Evolutionary conservation across 2,113 vertebrate species (phyloP).

Genomic region (Coregonus clupeaformis): DNA sequence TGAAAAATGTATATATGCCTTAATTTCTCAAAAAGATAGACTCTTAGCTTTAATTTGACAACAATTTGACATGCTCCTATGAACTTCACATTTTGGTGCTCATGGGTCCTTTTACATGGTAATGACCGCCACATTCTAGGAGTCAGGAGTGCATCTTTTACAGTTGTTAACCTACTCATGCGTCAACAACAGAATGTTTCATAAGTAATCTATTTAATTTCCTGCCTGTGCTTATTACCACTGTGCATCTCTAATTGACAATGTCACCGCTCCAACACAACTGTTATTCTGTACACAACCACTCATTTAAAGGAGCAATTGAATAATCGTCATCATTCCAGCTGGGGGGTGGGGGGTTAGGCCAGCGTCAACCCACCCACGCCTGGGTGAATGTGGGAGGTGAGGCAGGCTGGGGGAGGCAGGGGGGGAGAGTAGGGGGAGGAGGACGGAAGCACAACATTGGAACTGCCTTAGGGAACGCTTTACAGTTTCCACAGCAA

Average conservation of each 20-base stretch:
- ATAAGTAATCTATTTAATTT: too few species aligned
- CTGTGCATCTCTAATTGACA: not conserved
- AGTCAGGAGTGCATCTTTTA: too few species aligned
- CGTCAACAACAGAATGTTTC: too few species aligned
- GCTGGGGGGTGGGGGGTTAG: not conserved
- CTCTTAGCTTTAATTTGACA: too few species aligned
- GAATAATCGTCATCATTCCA: not conserved
- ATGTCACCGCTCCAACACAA: constrained; percentile 6
- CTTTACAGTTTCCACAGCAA: constrained; percentile 71
- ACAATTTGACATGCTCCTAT: too few species aligned
- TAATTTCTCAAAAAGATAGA: too few species aligned
- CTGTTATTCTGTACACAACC: constrained; percentile 32
- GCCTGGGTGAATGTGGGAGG: constrained; percentile 7
- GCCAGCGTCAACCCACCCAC: not conserved
- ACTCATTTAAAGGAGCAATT: constrained; percentile 10
- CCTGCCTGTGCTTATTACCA: not conserved
- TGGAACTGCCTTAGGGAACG: constrained; percentile 42
- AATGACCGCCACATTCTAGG: too few species aligned
- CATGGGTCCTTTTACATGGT: too few species aligned
- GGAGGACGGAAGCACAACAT: constrained; percentile 38
- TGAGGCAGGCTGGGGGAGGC: constrained; percentile 15
- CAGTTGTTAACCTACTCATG: too few species aligned
- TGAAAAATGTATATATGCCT: too few species aligned
- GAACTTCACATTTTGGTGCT: too few species aligned
- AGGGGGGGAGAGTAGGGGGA: not conserved